Base-by-base conservation (phyloP, 2,888 invertebrate genomes). In the Drosophila siamana region DNA sequence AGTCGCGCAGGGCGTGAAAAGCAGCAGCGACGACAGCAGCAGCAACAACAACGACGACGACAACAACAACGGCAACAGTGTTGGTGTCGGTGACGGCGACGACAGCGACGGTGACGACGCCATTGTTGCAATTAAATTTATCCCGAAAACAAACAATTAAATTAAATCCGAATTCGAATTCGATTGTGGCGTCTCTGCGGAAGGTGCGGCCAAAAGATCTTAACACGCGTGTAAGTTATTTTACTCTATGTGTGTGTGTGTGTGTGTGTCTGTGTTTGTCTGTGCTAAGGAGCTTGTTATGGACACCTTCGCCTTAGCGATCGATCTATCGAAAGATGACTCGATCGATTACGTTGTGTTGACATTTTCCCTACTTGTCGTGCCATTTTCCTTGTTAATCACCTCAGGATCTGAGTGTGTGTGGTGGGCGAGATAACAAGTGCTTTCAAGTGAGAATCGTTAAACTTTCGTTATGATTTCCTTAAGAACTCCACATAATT, bases 71-170 rank as follows among this genome's bases (percentile, higher is more conserved):
- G 28, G 28, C 8, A 13, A 13, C 15, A 13, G 16, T 15, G 48
- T 9, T 26, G 48, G 24, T 15, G 16, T 11, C 30, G 8, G 13
- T 19, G 33, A 22, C 19, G 48, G 36, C 30, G 19, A 19, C 15
- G 13, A 28, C 28, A 47, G 11, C 22, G 40, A 24, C 40, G 50
- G 38, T 46, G 48, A 11, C 76, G 63, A 64, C 73, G 78, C 73
- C 73, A 74, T 77, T 73, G 40, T 47, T 54, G 74, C 79, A 74
- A 74, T 74, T 74, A 79, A 79, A 74, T 69, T 79, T 73, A 52
- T 33, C 15, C 77, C 52, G 41, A 60, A 61, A 74, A 62, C 69
- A 79, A 79, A 74, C 79, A 79, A 79, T 74, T 61, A 79, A 75
- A 75, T 69, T 79, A 74, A 79, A 74, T 60, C 46, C 74, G 57